Base-by-base conservation (phyloP, 1,140 invertebrate species). In the Drosophila pallidifrons region DNA sequence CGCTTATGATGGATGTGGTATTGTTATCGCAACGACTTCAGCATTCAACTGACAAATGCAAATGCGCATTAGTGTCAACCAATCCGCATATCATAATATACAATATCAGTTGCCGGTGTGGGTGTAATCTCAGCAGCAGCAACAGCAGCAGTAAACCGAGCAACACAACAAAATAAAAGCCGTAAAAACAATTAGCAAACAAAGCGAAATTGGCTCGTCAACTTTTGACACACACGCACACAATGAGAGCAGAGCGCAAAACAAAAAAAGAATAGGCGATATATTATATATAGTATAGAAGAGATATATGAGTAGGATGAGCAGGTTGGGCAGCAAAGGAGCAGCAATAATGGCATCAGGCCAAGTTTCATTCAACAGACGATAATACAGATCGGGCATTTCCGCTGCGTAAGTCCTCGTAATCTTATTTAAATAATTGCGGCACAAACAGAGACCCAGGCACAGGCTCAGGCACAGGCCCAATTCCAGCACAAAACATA, bases 341-440 rank as follows among this genome's bases (percentile, higher is more conserved):
- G 54, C 73, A 64, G 8, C 73, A 64, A 10, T 10, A 38, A 35
- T 55, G 60, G 63, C 60, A 60, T 45, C 35, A 54, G 49, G 51
- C 46, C 59, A 65, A 52, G 35, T 47, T 16, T 41, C 20, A 45
- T 41, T 35, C 28, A 69, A 38, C 32, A 32, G 32, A 54, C 68
- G 45, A 87, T 68, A 83, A 81, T 83, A 63, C 69, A 61, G 58
- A 73, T 38, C 65, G 59, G 69, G 69, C 77, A 88, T 90, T 88
- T 89, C 85, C 85, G 81, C 78, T 81, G 75, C 49, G 58, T 90
- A 88, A 90, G 85, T 81, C 85, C 35, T 85, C 57, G 86, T 89
- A 85, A 89, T 90, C 85, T 79, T 81, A 90, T 89, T 89, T 89
- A 90, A 89, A 89, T 89, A 89, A 89, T 89, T 89, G 85, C 79